A percentile compares a stretch with the other conserved stretches of the same genome.
Conservation (phyloP, 1,140 invertebrate genomes). For the Latrodectus geometricus region DNA sequence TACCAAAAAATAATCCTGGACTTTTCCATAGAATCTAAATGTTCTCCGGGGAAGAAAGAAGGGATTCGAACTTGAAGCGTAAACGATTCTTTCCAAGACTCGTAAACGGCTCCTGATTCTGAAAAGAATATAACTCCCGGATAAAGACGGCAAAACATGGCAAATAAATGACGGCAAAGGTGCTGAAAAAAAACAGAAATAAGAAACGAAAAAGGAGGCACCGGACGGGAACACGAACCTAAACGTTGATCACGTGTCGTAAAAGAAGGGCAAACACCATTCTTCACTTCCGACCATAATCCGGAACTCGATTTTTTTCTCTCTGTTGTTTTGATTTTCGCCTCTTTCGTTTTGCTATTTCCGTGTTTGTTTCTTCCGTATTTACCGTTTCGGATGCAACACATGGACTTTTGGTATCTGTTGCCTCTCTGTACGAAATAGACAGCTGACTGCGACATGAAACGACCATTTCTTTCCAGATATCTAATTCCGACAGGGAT, state of each 20-base stretch:
- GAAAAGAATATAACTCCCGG: background rate
- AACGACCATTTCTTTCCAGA: constrained; percentile 27
- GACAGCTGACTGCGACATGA: constrained; percentile 13
- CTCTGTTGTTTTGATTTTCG: background rate
- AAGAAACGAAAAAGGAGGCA: no score
- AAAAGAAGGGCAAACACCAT: constrained; percentile 41
- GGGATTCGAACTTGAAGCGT: constrained; percentile 3
- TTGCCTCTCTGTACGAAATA: background rate
- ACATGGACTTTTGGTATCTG: constrained; percentile 28
- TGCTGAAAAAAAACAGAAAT: background rate
- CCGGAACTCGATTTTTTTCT: constrained; percentile 1
- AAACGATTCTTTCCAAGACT: constrained; percentile 26
- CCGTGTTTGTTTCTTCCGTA: constrained; percentile 19
- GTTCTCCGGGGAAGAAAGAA: background rate
- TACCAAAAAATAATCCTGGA: no score
- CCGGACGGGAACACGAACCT: constrained; percentile 23
- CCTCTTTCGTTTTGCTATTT: background rate
- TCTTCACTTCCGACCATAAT: constrained; percentile 39
- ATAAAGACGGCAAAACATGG: constrained; percentile 4
- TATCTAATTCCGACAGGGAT: no score
- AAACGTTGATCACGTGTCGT: constrained; percentile 48
- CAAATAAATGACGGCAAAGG: constrained; percentile 29
- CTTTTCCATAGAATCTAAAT: background rate
- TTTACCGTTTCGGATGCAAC: constrained; percentile 28
- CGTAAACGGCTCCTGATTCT: constrained; percentile 30